Conservation (phyloP, 2,888 invertebrate genomes). For the Orchesellides sinensis region DNA sequence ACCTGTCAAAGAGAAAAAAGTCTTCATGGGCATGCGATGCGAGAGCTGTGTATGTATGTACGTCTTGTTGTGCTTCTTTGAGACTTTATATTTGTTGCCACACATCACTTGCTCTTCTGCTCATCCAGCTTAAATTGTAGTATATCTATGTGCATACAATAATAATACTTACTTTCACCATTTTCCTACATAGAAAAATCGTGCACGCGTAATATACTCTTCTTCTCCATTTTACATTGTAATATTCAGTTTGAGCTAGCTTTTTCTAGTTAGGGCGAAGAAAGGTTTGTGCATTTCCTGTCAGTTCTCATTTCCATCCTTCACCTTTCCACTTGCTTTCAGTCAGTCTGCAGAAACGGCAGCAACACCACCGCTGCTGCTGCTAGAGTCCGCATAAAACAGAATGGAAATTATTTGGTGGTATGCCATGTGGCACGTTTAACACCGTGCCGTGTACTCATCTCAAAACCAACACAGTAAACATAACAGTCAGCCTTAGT, state of each 20-base stretch:
- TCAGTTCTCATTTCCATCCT: conserved; percentile 57
- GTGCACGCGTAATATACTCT: too few species aligned
- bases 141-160: too few species aligned
- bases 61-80: not conserved
- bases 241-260: not conserved
- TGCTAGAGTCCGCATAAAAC: not conserved
- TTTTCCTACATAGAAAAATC: too few species aligned
- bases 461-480: not conserved
- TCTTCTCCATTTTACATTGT: too few species aligned
- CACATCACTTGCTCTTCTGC: conserved; percentile 17
- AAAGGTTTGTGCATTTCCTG: conserved; percentile 54
- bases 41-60: not conserved
- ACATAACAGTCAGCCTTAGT: not conserved
- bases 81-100: conserved; percentile 11
- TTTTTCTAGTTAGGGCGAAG: too few species aligned
- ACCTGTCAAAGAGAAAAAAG: conserved; percentile 34
- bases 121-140: not conserved
- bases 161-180: too few species aligned
- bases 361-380: conserved; percentile 4
- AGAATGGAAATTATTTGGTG: conserved; percentile 24
- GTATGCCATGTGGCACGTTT: conserved; percentile 22
- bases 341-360: conserved; percentile 25
- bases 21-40: conserved; percentile 14
- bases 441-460: not conserved
- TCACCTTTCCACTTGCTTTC: conserved; percentile 47